Percentiles rank a stretch among this genome's conserved stretches.
Conservation (phyloP, 1,140 invertebrate genomes). For the Sitobion miscanthi region DNA sequence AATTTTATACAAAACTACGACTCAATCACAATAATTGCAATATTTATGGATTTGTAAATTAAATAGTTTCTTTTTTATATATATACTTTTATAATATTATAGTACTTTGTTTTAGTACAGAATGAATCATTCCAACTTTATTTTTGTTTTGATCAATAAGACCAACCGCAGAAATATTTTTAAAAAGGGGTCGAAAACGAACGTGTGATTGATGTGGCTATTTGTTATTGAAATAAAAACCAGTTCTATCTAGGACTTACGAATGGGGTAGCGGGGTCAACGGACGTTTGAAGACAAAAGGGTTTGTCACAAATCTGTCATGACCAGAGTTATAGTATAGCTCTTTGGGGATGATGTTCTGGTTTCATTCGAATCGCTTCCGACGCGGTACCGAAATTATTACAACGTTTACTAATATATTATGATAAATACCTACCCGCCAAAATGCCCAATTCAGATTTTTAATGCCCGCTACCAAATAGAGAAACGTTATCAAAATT, state of each 20-base stretch:
- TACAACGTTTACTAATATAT: not conserved
- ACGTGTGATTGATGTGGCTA: slow-evolving; percentile 28
- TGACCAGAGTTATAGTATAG: not conserved
- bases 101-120: not conserved
- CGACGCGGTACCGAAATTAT: not conserved
- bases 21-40: not conserved
- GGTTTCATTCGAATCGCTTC: no score
- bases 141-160: not conserved
- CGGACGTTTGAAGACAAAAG: slow-evolving; percentile 34
- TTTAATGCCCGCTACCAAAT: not conserved
- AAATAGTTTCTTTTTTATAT: not conserved
- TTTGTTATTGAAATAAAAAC: slow-evolving; percentile 29
- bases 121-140: not conserved
- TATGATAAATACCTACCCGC: not conserved
- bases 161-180: slow-evolving; percentile 3
- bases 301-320: not conserved
- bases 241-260: not conserved
- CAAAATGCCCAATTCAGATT: not conserved
- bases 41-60: not conserved
- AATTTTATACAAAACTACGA: not conserved
- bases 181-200: slow-evolving; percentile 9
- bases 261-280: not conserved
- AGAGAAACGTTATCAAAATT: not conserved
- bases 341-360: not conserved
- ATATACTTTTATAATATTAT: not conserved